phyloP scores from a whole-genome alignment of 2,888 invertebrate genomes.

The Lepidocyrtinus sp. region DNA sequence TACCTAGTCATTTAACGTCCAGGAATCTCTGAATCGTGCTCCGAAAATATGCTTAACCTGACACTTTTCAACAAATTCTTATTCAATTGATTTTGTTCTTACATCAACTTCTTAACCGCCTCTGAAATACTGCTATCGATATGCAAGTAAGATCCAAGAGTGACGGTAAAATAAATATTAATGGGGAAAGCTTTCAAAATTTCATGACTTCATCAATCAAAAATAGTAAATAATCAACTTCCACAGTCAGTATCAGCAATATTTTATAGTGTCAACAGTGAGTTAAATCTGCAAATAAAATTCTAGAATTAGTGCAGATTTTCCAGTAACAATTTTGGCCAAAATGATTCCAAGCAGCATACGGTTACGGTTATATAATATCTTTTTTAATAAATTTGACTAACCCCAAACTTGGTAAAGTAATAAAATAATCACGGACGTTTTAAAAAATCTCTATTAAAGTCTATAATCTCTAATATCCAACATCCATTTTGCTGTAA shows the following conservation, averaged over 20 bases:
- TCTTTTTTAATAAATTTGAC: not conserved
- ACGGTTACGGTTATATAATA: too few species aligned
- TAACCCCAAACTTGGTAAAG: constrained; percentile 86
- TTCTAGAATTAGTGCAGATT: too few species aligned
- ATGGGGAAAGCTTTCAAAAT: too few species aligned
- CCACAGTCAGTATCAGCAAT: not conserved
- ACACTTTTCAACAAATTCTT: constrained; percentile 81
- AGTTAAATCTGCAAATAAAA: not conserved
- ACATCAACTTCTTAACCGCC: constrained; percentile 91
- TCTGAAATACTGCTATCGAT: constrained; percentile 94
- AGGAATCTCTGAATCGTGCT: constrained; percentile 86
- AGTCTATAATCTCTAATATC: not conserved
- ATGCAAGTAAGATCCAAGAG: constrained; percentile 82
- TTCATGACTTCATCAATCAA: too few species aligned
- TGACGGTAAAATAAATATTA: too few species aligned
- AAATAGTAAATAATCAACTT: not conserved
- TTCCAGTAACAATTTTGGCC: too few species aligned
- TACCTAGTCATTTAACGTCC: constrained; percentile 97
- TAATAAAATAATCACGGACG: constrained; percentile 74
- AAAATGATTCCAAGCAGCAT: too few species aligned
- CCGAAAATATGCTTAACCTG: constrained; percentile 64
- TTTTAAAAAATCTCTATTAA: too few species aligned
- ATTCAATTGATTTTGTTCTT: constrained; percentile 90
- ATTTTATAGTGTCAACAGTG: not conserved
- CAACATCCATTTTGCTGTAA: not conserved